These are phyloP conservation scores for Drosophila serrata DNA, from an alignment of 1,140 invertebrate species.

Conservation along the genomic window DNA sequence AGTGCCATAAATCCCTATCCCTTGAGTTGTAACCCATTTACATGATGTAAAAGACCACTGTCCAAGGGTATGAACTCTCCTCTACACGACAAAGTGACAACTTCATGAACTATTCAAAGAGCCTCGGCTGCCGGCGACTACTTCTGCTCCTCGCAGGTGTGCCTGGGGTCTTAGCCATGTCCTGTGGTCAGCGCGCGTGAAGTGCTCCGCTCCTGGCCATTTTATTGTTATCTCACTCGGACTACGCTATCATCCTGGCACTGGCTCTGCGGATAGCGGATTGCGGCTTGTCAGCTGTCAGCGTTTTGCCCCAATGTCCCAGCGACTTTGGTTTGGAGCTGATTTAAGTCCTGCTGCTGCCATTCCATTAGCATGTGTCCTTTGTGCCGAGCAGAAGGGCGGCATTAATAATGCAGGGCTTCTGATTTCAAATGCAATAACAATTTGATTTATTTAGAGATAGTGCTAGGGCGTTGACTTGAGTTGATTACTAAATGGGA, in stretches of 20 bases:
- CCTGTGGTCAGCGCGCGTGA: slow-evolving; percentile 61
- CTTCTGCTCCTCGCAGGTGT: slow-evolving; percentile 23
- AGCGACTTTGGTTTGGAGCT: slow-evolving; percentile 51
- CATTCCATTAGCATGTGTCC: slow-evolving; percentile 47
- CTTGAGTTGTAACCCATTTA: background rate
- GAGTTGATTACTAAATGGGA: slow-evolving; percentile 21
- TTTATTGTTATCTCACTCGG: slow-evolving; percentile 20
- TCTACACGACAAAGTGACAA: slow-evolving; percentile 68
- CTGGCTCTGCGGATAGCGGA: slow-evolving; percentile 48
- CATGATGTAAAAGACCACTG: slow-evolving; percentile 32
- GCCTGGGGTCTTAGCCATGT: slow-evolving; percentile 41
- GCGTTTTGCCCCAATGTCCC: slow-evolving; percentile 68
- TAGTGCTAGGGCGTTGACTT: slow-evolving; percentile 40
- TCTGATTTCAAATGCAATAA: slow-evolving; percentile 64
- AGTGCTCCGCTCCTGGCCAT: slow-evolving; percentile 42
- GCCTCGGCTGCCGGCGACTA: slow-evolving; percentile 15
- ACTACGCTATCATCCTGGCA: background rate
- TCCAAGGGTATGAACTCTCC: background rate
- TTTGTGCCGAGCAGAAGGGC: slow-evolving; percentile 30
- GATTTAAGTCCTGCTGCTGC: slow-evolving; percentile 26
- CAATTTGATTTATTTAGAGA: slow-evolving; percentile 73
- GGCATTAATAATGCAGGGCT: slow-evolving; percentile 67
- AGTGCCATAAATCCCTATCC: slow-evolving; percentile 2
- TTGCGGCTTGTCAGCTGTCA: slow-evolving; percentile 76
- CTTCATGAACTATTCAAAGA: slow-evolving; percentile 79